A percentile compares a stretch with the other conserved stretches of the same genome.
These are phyloP conservation scores for Drosophila paulistorum DNA, from an alignment of 1,140 invertebrate species.

Conservation along the genomic window DNA sequence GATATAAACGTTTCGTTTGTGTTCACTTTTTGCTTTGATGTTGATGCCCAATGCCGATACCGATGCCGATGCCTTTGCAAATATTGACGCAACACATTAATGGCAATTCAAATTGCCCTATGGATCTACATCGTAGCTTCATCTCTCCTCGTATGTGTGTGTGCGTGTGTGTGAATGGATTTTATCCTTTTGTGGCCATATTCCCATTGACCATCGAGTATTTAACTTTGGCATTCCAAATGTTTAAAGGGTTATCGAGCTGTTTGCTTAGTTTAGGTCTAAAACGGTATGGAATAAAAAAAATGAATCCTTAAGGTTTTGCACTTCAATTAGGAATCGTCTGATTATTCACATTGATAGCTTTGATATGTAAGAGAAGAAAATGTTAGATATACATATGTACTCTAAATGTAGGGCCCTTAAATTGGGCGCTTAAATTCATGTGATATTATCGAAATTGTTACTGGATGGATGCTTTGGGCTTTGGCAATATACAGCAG, in stretches of 20 bases:
- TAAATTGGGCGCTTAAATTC: background rate
- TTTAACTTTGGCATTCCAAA: conserved; percentile 12
- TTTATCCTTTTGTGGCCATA: conserved; percentile 35
- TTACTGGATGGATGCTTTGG: background rate
- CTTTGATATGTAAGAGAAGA: too few relatives aligned
- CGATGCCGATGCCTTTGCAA: conserved; percentile 40
- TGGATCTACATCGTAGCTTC: background rate
- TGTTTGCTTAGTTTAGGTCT: background rate
- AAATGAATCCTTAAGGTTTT: too few relatives aligned
- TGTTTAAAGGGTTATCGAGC: conserved; percentile 10
- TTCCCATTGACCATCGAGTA: conserved; percentile 13
- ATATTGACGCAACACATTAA: conserved; percentile 70
- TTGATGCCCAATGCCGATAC: conserved; percentile 17
- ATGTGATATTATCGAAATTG: conserved; percentile 12
- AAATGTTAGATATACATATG: too few relatives aligned
- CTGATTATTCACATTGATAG: too few relatives aligned
- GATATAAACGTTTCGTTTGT: conserved; percentile 43
- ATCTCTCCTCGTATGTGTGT: background rate
- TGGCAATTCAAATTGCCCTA: conserved; percentile 47
- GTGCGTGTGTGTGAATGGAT: conserved; percentile 36
- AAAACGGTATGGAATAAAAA: background rate
- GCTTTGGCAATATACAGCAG: background rate
- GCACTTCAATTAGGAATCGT: too few relatives aligned
- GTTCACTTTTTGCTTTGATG: conserved; percentile 59
- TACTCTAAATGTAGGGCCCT: too few relatives aligned